Evolutionary conservation across 64 coral and sea anemone genomes (phyloP), one percentile per base, ranked within the genome.

Genomic region (Montipora efflorescens): DNA sequence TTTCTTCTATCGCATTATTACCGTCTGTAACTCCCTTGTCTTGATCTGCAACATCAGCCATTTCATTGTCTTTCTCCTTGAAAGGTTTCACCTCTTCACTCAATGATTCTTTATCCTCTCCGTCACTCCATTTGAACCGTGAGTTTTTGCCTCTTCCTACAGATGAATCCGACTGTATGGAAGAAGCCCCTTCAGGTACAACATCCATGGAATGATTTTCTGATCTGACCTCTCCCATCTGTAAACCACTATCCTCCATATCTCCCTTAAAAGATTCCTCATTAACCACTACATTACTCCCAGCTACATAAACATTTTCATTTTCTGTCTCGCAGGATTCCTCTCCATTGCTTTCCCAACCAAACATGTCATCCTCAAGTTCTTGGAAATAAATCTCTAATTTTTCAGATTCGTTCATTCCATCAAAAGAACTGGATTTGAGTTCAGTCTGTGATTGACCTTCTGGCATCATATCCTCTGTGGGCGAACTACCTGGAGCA

Each of bases 311-410:
- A 4, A 13, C 25, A 45, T 15, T 19, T 45, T 62, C 81, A 8
- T 45, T 52, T 22, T 88, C 78, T 11, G 7, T 18, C 4, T 47
- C n/a, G 11, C 68, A 64, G 4, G n/a, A 14, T 53, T 94, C 92
- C 67, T 89, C 93, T 2, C 78, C 96, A 47, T 80, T 92, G 48
- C 73, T 83, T 84, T 98, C 93, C 84, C 88, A 95, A 4, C 77
- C 93, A 80, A 98, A 92, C 96, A 98, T 98, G 43, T 98, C 96
- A 53, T 98, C 93, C 43, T 98, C 96, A 3, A 98, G 96, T 48
- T 93, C 92, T 84, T 76, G 77, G 72, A 98, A 98, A 43, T 98
- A 93, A 78, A 57, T 75, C 1, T 98, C 93, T 59, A 98, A 48
- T 18, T 92, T 87, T 43, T 75, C 77, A 67, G 79, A 73, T 19